Evolutionary conservation across 2,888 invertebrate genomes (phyloP).

Genomic region (Eulithis testata): DNA sequence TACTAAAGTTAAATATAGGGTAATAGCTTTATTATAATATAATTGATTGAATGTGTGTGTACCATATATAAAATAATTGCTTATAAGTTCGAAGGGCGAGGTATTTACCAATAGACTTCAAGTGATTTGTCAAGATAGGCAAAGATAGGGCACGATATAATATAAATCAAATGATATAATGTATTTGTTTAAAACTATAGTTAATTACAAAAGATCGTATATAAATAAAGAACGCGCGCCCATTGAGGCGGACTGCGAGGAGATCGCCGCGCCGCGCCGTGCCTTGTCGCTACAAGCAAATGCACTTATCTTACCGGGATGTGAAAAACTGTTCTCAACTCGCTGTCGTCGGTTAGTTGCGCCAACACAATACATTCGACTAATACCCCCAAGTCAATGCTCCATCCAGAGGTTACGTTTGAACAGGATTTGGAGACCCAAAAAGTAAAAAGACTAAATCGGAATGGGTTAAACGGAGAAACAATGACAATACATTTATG

Average conservation of each 20-base stretch:
- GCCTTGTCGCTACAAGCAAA: conserved; percentile 83
- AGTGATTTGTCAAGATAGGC: neutral
- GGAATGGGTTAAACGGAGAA: conserved; percentile 63
- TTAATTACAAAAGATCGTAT: conserved; percentile 81
- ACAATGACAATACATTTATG: conserved; percentile 67
- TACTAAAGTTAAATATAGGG: no score
- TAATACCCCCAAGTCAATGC: conserved; percentile 68
- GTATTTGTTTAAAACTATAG: conserved; percentile 77
- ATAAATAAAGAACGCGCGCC: conserved; percentile 79
- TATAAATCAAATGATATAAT: conserved; percentile 76
- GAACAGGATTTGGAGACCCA: conserved; percentile 69
- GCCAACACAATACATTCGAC: conserved; percentile 68
- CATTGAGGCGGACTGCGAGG: conserved; percentile 73
- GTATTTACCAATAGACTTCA: neutral
- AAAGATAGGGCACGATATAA: conserved; percentile 55
- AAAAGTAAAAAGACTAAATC: conserved; percentile 65
- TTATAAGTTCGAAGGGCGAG: neutral
- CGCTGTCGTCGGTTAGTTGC: conserved; percentile 77
- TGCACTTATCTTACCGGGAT: conserved; percentile 83
- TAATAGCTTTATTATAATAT: no score
- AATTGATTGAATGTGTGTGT: no score
- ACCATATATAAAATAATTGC: no score
- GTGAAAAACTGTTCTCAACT: conserved; percentile 79
- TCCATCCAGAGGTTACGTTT: conserved; percentile 68
- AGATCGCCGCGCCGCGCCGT: conserved; percentile 76